Percentiles rank a stretch among this genome's conserved stretches.
These are phyloP conservation scores for Leucoma salicis DNA, from an alignment of 2,888 invertebrate species.

Conservation along the genomic window DNA sequence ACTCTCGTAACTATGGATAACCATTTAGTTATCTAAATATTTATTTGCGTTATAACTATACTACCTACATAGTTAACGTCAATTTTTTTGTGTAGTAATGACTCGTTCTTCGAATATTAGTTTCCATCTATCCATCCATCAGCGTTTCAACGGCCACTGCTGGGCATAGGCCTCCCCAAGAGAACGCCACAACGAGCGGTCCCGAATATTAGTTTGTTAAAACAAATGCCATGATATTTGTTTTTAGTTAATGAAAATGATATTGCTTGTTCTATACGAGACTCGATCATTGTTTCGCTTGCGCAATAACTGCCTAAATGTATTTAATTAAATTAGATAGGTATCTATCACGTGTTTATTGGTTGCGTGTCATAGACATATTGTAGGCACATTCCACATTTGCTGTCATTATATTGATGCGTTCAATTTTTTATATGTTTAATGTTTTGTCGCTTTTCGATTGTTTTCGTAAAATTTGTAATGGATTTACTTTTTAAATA, in stretches of 20 bases:
- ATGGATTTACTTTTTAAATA: slow-evolving; percentile 27
- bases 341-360: slow-evolving; percentile 12
- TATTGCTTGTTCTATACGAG: not conserved
- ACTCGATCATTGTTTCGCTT: slow-evolving; percentile 16
- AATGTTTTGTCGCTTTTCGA: slow-evolving; percentile 13
- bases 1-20: too few species aligned
- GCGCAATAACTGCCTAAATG: slow-evolving; percentile 20
- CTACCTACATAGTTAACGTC: too few species aligned
- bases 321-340: slow-evolving; percentile 17
- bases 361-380: slow-evolving; percentile 15
- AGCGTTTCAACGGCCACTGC: too few species aligned
- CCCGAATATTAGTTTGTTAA: too few species aligned
- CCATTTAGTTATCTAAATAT: too few species aligned
- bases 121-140: too few species aligned
- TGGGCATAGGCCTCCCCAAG: too few species aligned
- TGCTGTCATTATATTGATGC: slow-evolving; percentile 11
- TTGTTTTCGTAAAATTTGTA: slow-evolving; percentile 29
- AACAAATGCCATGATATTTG: too few species aligned
- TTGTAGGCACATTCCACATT: slow-evolving; percentile 14
- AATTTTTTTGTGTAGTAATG: too few species aligned
- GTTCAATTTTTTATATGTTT: slow-evolving; percentile 14
- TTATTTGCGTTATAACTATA: too few species aligned
- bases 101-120: too few species aligned
- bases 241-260: not conserved
- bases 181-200: too few species aligned